Evolutionary conservation across 1,140 invertebrate genomes (phyloP).

Genomic region (Trichoplusia ni): DNA sequence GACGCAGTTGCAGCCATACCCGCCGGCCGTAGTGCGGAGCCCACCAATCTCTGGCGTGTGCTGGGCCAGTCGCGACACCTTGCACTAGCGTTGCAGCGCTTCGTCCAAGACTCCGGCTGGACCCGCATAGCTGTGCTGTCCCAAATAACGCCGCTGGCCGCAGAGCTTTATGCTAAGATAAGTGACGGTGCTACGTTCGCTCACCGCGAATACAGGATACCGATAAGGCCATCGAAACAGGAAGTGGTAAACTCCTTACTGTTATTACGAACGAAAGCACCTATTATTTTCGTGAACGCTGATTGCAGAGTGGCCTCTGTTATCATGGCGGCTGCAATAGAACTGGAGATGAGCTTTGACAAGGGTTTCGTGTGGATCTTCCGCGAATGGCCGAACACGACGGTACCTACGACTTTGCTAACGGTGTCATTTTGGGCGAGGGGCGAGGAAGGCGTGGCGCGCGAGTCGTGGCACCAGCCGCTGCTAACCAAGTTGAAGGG

Average conservation of each 20-base stretch:
- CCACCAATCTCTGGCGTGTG: slow-evolving; percentile 20
- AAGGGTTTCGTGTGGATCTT: slow-evolving; percentile 19
- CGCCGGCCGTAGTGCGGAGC: slow-evolving; percentile 32
- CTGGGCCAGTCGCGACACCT: slow-evolving; percentile 27
- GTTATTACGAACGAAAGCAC: slow-evolving; percentile 17
- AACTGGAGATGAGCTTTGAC: slow-evolving; percentile 6
- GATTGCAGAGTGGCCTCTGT: slow-evolving; percentile 49
- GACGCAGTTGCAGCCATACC: too few species aligned
- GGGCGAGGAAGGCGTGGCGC: background rate
- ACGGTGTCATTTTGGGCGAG: background rate
- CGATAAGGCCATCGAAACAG: too few species aligned
- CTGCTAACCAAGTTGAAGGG: background rate
- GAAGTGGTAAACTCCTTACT: slow-evolving; percentile 5
- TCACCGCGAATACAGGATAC: background rate
- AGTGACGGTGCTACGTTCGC: background rate
- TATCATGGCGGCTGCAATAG: slow-evolving; percentile 42
- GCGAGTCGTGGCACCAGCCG: background rate
- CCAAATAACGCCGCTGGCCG: background rate
- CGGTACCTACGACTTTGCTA: background rate
- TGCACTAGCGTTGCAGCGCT: slow-evolving; percentile 40
- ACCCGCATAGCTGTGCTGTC: slow-evolving; percentile 46
- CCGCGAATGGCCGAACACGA: background rate
- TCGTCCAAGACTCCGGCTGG: slow-evolving; percentile 41
- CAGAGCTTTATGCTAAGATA: background rate
- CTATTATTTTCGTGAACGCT: slow-evolving; percentile 47